A percentile compares a stretch with the other conserved stretches of the same genome.
phyloP scores from a whole-genome alignment of 2,888 invertebrate genomes.

The Sepioteuthis lessoniana region DNA sequence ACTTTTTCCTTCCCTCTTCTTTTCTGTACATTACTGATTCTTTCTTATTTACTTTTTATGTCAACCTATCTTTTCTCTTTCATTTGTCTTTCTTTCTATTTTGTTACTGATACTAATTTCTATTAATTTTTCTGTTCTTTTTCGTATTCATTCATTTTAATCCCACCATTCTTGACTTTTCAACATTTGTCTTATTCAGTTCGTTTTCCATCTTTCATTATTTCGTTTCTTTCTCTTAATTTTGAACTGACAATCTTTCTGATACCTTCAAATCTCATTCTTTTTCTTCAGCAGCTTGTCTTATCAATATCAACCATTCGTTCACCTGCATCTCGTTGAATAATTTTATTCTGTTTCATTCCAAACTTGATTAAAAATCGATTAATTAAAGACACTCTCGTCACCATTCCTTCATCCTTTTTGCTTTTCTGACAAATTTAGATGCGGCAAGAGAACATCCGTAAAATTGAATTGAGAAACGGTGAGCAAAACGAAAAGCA shows the following conservation, averaged over 20 bases:
- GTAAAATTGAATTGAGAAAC: not conserved
- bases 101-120: too few species aligned
- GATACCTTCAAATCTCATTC: not conserved
- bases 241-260: not conserved
- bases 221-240: not conserved
- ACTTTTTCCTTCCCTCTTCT: not conserved
- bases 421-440: not conserved
- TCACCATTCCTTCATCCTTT: not conserved
- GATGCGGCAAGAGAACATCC: not conserved
- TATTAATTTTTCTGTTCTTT: not conserved
- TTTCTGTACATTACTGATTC: not conserved
- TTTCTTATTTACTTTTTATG: not conserved
- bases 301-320: not conserved
- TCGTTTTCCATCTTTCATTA: not conserved
- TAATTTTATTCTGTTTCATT: not conserved
- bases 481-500: not conserved
- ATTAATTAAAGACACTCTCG: not conserved
- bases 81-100: not conserved
- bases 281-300: not conserved
- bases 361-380: not conserved
- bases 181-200: too few species aligned
- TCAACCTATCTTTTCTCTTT: not conserved
- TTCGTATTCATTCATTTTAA: not conserved
- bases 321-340: not conserved
- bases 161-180: not conserved